Evolutionary conservation across 2,113 vertebrate genomes (phyloP).

Genomic region (Ochotona princeps): DNA sequence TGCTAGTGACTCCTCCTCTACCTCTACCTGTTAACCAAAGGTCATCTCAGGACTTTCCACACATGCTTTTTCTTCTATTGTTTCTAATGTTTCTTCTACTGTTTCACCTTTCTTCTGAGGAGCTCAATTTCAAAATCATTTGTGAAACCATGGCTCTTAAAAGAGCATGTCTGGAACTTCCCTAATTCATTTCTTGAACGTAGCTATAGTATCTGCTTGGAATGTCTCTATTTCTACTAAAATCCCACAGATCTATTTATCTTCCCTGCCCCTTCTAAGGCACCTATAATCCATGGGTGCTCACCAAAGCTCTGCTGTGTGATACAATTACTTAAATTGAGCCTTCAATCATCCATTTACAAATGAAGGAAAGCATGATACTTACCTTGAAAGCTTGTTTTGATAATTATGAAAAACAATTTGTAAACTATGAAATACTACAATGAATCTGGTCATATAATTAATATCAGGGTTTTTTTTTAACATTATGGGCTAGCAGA

Average conservation of each 20-base stretch:
- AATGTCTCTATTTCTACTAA: background rate
- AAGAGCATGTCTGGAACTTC: background rate
- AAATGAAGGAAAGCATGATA: slow-evolving; percentile 5
- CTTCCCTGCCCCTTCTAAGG: background rate
- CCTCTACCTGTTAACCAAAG: background rate
- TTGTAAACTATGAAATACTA: slow-evolving; percentile 26
- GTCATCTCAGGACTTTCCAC: background rate
- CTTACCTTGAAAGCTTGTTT: background rate
- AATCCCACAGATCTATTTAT: background rate
- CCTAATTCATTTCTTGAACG: background rate
- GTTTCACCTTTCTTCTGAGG: background rate
- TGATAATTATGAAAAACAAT: slow-evolving; percentile 32
- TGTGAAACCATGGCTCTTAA: background rate
- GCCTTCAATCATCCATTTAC: background rate
- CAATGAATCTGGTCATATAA: slow-evolving; percentile 37
- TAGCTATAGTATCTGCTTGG: background rate
- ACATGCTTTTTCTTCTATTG: background rate
- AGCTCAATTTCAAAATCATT: background rate
- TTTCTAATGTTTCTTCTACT: background rate
- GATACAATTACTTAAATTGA: background rate
- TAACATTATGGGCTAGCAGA: slow-evolving; percentile 49
- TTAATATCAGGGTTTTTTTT: background rate
- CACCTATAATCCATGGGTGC: background rate
- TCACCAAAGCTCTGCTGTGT: background rate
- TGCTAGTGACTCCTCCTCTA: background rate